Percentiles rank a stretch among this genome's conserved stretches.
phyloP scores from a whole-genome alignment of 2,797 vertebrate species.

The Morelia viridis region DNA sequence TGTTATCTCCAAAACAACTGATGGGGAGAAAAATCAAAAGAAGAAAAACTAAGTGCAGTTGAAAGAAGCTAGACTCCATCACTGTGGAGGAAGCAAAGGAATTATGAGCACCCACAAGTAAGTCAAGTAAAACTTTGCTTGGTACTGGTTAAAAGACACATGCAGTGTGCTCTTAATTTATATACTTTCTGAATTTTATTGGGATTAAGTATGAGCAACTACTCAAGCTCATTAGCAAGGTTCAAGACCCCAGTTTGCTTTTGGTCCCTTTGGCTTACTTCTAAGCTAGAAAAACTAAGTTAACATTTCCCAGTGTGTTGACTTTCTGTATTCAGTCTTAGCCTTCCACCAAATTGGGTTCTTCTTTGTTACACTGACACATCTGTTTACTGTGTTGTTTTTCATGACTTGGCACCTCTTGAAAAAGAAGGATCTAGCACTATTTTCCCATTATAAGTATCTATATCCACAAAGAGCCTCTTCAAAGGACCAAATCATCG shows the following conservation, averaged over 20 bases:
- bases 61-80: not conserved
- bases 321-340: not conserved
- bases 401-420: not conserved
- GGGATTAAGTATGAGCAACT: not conserved
- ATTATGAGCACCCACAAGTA: not conserved
- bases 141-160: not conserved
- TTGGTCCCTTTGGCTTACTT: not conserved
- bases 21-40: not conserved
- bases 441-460: not conserved
- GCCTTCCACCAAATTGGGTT: too few species aligned
- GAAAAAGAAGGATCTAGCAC: not conserved
- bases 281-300: not conserved
- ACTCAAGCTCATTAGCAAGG: not conserved
- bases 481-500: not conserved
- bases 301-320: not conserved
- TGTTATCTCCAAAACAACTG: not conserved
- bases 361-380: not conserved
- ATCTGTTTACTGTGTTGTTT: not conserved
- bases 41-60: not conserved
- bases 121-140: not conserved
- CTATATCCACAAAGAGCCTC: not conserved
- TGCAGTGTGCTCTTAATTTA: not conserved
- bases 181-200: not conserved
- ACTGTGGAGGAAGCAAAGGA: not conserved
- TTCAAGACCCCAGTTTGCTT: not conserved